Percentiles rank a stretch among this genome's conserved stretches.
Evolutionary conservation across 2,113 vertebrate genomes (phyloP).

Genomic region (Globicephala melas): DNA sequence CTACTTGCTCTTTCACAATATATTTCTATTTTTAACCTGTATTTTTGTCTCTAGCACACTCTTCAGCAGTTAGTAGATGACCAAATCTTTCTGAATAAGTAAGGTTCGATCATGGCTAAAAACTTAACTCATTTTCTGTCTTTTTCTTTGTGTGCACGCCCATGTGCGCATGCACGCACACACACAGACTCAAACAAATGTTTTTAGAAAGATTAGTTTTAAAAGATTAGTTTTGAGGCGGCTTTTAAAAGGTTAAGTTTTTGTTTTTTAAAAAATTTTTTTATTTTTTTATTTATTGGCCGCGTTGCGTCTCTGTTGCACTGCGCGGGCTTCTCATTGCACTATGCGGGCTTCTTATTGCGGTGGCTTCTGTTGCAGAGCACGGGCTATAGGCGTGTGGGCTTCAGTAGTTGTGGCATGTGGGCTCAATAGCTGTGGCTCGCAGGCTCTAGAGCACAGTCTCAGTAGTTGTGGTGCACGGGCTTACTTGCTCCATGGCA

Average conservation of each 20-base stretch:
- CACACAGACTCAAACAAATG: neutral
- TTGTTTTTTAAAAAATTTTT: too few relatives aligned
- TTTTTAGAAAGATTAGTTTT: neutral
- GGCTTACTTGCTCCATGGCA: too few relatives aligned
- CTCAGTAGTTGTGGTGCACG: too few relatives aligned
- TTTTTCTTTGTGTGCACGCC: neutral
- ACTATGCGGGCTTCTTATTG: too few relatives aligned
- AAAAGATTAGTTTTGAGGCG: conserved; percentile 10
- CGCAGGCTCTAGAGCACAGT: too few relatives aligned
- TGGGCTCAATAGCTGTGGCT: too few relatives aligned
- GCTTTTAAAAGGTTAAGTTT: neutral
- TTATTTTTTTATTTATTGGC: too few relatives aligned
- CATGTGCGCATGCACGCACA: accelerated
- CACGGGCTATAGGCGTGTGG: too few relatives aligned
- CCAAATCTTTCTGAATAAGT: conserved; percentile 4
- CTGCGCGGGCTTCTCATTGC: too few relatives aligned
- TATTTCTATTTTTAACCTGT: neutral
- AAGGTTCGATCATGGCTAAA: neutral
- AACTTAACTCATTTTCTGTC: neutral
- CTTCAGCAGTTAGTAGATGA: neutral
- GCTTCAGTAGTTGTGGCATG: too few relatives aligned
- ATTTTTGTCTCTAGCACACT: neutral
- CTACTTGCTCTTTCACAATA: neutral
- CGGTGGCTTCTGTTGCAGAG: too few relatives aligned
- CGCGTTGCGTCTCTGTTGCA: too few relatives aligned